Conservation (phyloP, 2,797 vertebrate species). For the Chaenodraco wilsoni region DNA sequence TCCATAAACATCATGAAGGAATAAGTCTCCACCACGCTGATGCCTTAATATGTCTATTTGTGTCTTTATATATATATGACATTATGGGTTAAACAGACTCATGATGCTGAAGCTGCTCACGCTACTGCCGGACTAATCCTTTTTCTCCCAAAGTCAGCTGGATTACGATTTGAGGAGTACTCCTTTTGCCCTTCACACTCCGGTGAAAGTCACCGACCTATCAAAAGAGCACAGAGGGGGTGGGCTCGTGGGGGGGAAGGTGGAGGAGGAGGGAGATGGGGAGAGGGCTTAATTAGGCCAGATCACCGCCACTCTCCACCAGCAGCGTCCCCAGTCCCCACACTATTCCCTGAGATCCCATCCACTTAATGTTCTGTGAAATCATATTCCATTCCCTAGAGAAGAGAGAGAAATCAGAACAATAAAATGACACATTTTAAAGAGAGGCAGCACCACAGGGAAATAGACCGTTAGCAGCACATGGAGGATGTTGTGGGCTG, state of each 20-base stretch:
- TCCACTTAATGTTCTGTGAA: conserved; percentile 82
- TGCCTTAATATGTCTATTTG: conserved; percentile 32
- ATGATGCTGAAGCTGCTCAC: conserved; percentile 39
- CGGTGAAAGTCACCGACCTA: conserved; percentile 73
- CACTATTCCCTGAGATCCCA: conserved; percentile 74
- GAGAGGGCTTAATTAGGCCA: conserved; percentile 78
- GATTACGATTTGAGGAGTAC: conserved; percentile 69
- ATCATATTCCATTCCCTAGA: conserved; percentile 76
- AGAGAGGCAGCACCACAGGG: conserved; percentile 63
- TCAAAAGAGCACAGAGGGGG: conserved; percentile 30
- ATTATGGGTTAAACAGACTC: conserved; percentile 42
- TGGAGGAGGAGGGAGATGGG: conserved; percentile 13
- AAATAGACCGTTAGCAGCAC: conserved; percentile 62
- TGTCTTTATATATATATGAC: conserved; percentile 29
- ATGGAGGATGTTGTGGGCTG: conserved; percentile 62
- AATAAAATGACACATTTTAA: conserved; percentile 75
- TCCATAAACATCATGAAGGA: conserved; percentile 20
- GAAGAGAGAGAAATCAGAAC: conserved; percentile 69
- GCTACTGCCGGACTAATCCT: conserved; percentile 59
- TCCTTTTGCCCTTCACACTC: conserved; percentile 73
- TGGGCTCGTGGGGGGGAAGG: neutral
- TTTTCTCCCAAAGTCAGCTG: conserved; percentile 66
- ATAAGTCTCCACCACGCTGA: conserved; percentile 24
- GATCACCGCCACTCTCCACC: conserved; percentile 50
- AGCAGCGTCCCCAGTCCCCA: conserved; percentile 41